A percentile compares a stretch with the other conserved stretches of the same genome.
phyloP scores from a whole-genome alignment of 2,113 vertebrate genomes.

The Dolichallabes microphthalmus region DNA sequence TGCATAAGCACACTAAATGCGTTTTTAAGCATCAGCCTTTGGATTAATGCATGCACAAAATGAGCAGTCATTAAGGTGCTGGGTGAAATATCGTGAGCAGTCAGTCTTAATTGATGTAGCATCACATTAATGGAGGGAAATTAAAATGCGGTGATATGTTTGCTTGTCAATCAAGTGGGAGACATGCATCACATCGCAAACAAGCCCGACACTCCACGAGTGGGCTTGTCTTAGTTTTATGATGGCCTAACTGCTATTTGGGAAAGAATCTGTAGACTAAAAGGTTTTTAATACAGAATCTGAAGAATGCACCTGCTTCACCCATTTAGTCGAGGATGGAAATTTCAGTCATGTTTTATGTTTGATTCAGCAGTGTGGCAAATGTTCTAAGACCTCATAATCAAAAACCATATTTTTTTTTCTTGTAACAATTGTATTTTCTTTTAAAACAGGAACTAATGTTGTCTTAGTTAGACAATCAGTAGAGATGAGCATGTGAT shows the following conservation, averaged over 20 bases:
- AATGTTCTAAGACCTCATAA: neutral
- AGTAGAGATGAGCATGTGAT: neutral
- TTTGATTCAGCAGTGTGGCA: neutral
- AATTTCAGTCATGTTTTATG: neutral
- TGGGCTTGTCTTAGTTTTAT: conserved; percentile 13
- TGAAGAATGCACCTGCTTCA: neutral
- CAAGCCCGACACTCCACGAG: neutral
- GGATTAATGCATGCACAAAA: conserved; percentile 58
- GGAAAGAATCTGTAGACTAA: conserved; percentile 4
- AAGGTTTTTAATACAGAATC: conserved; percentile 27
- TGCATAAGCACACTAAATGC: conserved; percentile 59
- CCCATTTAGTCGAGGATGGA: neutral
- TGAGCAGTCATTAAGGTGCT: conserved; percentile 41
- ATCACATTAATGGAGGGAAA: conserved; percentile 29
- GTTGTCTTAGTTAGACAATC: too few species aligned
- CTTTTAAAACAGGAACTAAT: too few species aligned
- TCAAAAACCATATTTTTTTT: neutral
- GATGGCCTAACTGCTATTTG: neutral
- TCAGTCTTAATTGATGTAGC: conserved; percentile 44
- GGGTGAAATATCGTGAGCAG: conserved; percentile 36
- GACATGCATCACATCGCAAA: conserved; percentile 29
- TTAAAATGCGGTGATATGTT: conserved; percentile 44
- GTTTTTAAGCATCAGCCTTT: conserved; percentile 42
- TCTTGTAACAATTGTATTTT: neutral
- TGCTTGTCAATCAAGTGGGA: conserved; percentile 13